Evolutionary conservation across 2,888 invertebrate genomes (phyloP).

Genomic region (Drosophila recens): DNA sequence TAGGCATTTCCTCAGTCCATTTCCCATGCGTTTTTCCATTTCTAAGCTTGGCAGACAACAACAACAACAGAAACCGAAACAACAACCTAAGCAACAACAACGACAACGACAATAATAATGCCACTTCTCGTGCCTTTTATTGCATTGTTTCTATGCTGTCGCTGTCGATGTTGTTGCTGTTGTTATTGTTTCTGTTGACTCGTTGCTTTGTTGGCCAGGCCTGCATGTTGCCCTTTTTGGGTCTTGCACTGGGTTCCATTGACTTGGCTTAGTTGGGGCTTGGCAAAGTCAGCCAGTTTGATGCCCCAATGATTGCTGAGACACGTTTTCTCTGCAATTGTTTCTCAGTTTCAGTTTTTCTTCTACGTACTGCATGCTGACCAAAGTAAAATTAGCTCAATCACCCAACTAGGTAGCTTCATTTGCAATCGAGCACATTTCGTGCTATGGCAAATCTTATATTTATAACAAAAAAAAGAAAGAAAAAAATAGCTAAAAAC

Average conservation of each 20-base stretch:
- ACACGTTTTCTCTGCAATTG: constrained; percentile 54
- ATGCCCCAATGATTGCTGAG: constrained; percentile 61
- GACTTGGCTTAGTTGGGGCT: constrained; percentile 48
- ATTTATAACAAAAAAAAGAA: constrained; percentile 11
- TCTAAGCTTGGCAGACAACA: constrained; percentile 38
- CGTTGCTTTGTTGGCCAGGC: constrained; percentile 21
- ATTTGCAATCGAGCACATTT: constrained; percentile 67
- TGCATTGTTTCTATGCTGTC: constrained; percentile 58
- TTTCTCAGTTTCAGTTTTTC: constrained; percentile 13
- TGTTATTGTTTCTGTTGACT: constrained; percentile 15
- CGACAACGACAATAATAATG: constrained; percentile 34
- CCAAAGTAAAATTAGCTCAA: constrained; percentile 61
- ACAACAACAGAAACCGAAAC: constrained; percentile 16
- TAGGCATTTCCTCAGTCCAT: constrained; percentile 55
- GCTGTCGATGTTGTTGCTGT: constrained; percentile 4
- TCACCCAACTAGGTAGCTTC: constrained; percentile 65
- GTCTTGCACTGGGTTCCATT: constrained; percentile 42
- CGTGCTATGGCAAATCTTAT: constrained; percentile 39
- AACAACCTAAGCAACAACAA: constrained; percentile 9
- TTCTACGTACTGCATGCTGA: constrained; percentile 4
- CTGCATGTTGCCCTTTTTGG: constrained; percentile 71
- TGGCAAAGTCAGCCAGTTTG: constrained; percentile 39
- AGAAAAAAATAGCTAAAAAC: constrained; percentile 1
- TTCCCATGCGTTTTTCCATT: constrained; percentile 60
- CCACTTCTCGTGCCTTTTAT: constrained; percentile 68